Base-by-base conservation (phyloP, 2,888 invertebrate genomes). In the Hyposoter dolosus region DNA sequence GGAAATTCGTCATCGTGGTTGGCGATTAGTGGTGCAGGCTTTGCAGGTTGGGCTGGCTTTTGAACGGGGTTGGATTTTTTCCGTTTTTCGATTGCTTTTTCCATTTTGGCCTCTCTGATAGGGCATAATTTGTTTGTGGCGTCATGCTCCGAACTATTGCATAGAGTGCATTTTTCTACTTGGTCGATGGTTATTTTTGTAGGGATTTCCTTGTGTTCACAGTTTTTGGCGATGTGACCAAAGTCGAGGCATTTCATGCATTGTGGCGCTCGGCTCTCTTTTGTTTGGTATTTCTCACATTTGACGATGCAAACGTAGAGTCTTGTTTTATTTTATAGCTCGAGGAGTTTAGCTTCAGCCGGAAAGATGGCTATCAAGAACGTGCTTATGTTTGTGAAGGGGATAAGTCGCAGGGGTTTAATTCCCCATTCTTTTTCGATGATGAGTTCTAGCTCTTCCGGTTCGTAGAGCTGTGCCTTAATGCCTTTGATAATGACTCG, bases 181-280 rank as follows among this genome's bases (percentile, higher is more conserved):
- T 47, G 6, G 12, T 77, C 66, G 50, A 66, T 23, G 47, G 53
- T 77, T 47, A 23, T 77, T 40, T 1, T 50, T 50, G 6, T 47
- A 6, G 77, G 66, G 7, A 15, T 50, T 77, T 66, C 77, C 0
- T 53, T 40, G 23, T 53, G 77, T 68, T 68, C 77, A 35, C 66
- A 66, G 0, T 66, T 66, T 68, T 53, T 40, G 40, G 68, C 77
- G 28, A 53, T 40, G 43, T 77, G 77, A 1, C 40, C 40, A 53
- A 77, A 77, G 43, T 68, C 50, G 23, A 77, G 53, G 23, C 68
- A 77, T 68, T 77, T 66, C 68, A 77, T 77, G 19, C 53, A 77
- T 28, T 66, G 66, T 17, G 17, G 53, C 7, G 66, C 45, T 47
- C 63, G 45, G 47, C 0, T 63, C 50, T 77, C 50, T 9, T 66